Evolutionary conservation across 2,113 vertebrate genomes (phyloP).

Genomic region (Ranitomeya imitator): DNA sequence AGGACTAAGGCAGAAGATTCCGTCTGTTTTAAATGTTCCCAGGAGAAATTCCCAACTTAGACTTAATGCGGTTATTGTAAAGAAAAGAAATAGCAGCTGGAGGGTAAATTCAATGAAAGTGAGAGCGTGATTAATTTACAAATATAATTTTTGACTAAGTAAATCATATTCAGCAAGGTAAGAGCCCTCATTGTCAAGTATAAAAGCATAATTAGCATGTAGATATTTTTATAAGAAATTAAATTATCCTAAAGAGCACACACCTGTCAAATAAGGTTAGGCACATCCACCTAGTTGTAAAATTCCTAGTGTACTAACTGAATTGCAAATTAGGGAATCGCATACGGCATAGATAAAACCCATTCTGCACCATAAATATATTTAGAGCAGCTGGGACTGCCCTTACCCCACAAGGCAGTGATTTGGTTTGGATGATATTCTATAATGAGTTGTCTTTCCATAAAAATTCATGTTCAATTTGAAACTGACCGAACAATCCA

Average conservation of each 20-base stretch:
- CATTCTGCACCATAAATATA: neutral
- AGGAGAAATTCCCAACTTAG: neutral
- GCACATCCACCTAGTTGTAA: neutral
- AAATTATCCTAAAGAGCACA: neutral
- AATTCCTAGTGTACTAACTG: neutral
- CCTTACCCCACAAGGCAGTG: neutral
- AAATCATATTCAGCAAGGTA: neutral
- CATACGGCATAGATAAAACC: neutral
- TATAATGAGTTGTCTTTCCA: too few species aligned
- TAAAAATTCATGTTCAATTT: too few species aligned
- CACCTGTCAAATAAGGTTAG: neutral
- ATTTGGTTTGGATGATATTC: neutral
- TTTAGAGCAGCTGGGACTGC: neutral
- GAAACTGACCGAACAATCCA: too few species aligned
- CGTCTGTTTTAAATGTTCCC: neutral
- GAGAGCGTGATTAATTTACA: neutral
- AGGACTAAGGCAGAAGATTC: neutral
- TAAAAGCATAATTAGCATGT: slow-evolving; percentile 11
- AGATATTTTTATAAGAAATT: neutral
- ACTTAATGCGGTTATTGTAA: neutral
- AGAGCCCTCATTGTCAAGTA: neutral
- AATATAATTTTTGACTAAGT: neutral
- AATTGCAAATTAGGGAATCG: neutral
- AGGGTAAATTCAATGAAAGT: neutral
- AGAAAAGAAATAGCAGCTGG: neutral